phyloP scores from a whole-genome alignment of 92 coral and sea anemone species.

The Ricordea florida region DNA sequence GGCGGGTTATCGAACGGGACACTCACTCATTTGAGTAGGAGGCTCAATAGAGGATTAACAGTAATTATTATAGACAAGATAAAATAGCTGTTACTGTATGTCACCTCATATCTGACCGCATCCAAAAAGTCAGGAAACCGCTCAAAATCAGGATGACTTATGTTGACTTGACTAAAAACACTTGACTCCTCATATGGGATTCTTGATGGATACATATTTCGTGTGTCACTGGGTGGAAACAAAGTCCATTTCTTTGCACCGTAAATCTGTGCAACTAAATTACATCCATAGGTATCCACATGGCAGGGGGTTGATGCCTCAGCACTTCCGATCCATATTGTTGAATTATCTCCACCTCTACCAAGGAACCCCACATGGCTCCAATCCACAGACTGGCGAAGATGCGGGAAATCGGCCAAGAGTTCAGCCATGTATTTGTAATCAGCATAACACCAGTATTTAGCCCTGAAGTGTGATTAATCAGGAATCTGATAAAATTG shows the following conservation, averaged over 20 bases:
- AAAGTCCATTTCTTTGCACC: constrained; percentile 92
- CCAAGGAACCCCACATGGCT: constrained; percentile 80
- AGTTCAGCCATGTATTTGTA: constrained; percentile 96
- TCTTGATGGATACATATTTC: constrained; percentile 85
- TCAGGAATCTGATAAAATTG: background rate
- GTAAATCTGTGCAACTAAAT: constrained; percentile 93
- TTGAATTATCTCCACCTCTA: constrained; percentile 88
- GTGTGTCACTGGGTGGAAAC: constrained; percentile 77
- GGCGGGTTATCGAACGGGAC: too few relatives aligned
- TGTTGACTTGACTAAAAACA: constrained; percentile 84
- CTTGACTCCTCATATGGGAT: constrained; percentile 99
- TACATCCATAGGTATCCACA: constrained; percentile 94
- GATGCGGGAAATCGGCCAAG: constrained; percentile 69
- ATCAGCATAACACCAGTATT: constrained; percentile 98
- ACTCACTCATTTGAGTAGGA: too few relatives aligned
- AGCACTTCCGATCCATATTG: constrained; percentile 96
- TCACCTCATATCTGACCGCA: constrained; percentile 80
- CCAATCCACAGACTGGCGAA: constrained; percentile 80
- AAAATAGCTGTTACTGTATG: too few relatives aligned
- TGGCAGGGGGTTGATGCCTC: constrained; percentile 95
- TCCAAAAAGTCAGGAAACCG: constrained; percentile 67
- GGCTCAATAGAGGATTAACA: too few relatives aligned
- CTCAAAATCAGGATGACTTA: constrained; percentile 67
- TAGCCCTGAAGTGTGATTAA: constrained; percentile 55
- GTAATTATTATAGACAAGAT: too few relatives aligned